Conservation (phyloP, 1,140 invertebrate species). For the Diorhabda sublineata region DNA sequence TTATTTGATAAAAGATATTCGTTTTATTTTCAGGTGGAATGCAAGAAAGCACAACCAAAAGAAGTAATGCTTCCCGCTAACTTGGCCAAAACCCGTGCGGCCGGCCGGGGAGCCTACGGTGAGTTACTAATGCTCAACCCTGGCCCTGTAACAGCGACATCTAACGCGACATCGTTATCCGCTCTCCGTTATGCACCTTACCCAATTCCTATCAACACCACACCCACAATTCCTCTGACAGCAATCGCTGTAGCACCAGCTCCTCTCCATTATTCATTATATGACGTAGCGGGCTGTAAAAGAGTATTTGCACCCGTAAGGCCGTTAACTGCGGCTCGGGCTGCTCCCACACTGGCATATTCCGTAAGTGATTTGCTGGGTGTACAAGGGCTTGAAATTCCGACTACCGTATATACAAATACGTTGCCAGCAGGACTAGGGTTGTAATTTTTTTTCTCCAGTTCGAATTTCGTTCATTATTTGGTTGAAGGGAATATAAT, state of each 20-base stretch:
- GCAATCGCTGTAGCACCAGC: conserved; percentile 44
- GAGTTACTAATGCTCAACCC: conserved; percentile 83
- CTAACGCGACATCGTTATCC: conserved; percentile 54
- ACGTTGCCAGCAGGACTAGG: conserved; percentile 53
- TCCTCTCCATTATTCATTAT: conserved; percentile 46
- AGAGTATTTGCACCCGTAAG: conserved; percentile 48
- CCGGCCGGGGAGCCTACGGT: conserved; percentile 89
- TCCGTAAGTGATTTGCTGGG: conserved; percentile 65
- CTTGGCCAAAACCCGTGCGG: conserved; percentile 87
- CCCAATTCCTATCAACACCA: conserved; percentile 54
- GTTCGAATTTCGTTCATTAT: neutral
- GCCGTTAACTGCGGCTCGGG: conserved; percentile 37
- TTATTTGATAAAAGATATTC: neutral
- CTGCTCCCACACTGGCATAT: conserved; percentile 57
- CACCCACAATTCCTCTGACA: conserved; percentile 40
- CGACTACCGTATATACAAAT: conserved; percentile 56
- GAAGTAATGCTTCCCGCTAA: conserved; percentile 98
- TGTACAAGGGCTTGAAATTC: conserved; percentile 61
- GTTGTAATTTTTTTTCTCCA: conserved; percentile 45
- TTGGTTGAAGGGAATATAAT: too few relatives aligned
- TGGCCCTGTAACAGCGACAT: conserved; percentile 46
- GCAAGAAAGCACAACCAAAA: conserved; percentile 99
- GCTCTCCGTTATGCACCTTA: conserved; percentile 64
- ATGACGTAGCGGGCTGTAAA: conserved; percentile 54
- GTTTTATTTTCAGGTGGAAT: conserved; percentile 82